Conservation (phyloP, 2,888 invertebrate species). For the Anorthoa munda region DNA sequence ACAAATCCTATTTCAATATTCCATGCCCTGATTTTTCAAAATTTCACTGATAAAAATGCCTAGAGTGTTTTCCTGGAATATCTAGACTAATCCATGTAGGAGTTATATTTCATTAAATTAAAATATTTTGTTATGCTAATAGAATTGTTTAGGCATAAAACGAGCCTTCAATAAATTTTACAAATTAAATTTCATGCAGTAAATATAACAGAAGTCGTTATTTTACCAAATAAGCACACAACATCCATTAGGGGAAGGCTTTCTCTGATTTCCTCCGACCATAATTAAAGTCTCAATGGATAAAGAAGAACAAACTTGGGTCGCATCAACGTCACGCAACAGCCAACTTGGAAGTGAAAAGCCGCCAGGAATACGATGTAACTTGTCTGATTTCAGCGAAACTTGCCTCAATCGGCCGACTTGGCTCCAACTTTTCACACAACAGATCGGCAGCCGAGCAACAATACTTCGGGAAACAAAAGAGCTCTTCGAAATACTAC, state of each 20-base stretch:
- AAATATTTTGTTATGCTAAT: neutral
- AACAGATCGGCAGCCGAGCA: constrained; percentile 80
- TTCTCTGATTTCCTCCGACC: constrained; percentile 68
- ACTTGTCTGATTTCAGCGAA: constrained; percentile 84
- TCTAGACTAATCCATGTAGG: neutral
- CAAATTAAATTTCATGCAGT: constrained; percentile 14
- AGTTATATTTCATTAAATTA: neutral
- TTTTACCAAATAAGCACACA: constrained; percentile 54
- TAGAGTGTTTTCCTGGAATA: neutral
- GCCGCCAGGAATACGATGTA: constrained; percentile 85
- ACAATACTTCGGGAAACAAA: constrained; percentile 86
- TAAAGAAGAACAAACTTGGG: constrained; percentile 85
- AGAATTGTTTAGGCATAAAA: neutral
- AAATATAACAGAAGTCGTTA: constrained; percentile 27
- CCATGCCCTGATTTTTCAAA: neutral
- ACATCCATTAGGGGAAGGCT: constrained; percentile 59
- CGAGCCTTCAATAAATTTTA: neutral
- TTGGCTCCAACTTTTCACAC: constrained; percentile 81
- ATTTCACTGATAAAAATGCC: neutral
- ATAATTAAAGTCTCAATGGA: constrained; percentile 82
- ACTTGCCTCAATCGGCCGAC: constrained; percentile 84
- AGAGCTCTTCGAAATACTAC: constrained; percentile 81
- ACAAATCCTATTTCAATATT: neutral
- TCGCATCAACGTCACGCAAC: constrained; percentile 85
- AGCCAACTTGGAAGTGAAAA: constrained; percentile 83